A percentile compares a stretch with the other conserved stretches of the same genome.
Evolutionary conservation across 35 echinoderm and acorn worm genomes (phyloP).

Genomic region (Patiria miniata): DNA sequence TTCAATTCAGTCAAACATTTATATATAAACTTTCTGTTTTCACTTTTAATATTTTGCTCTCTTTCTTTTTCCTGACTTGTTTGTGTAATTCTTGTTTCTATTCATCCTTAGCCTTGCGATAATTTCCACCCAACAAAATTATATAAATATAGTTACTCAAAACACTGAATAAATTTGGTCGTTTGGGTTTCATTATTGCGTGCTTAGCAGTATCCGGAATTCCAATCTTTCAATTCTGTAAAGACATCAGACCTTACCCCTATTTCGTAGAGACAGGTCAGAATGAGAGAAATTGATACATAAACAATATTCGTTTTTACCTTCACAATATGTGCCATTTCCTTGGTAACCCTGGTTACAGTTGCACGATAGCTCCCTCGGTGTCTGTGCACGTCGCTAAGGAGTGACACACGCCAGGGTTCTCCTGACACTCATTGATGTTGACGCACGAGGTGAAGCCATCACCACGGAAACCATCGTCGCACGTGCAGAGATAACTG

Average conservation of each 20-base stretch:
- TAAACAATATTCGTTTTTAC: constrained; percentile 20
- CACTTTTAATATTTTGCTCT: too few species aligned
- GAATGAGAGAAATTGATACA: neutral
- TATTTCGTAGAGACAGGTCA: neutral
- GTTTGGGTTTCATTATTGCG: too few species aligned
- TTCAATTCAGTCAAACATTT: too few species aligned
- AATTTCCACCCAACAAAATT: too few species aligned
- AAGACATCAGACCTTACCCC: neutral
- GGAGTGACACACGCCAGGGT: constrained; percentile 48
- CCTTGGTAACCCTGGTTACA: constrained; percentile 65
- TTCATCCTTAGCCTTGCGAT: too few species aligned
- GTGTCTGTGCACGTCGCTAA: constrained; percentile 52
- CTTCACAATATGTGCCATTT: constrained; percentile 53
- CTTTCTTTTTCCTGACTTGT: too few species aligned
- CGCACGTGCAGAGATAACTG: constrained; percentile 60
- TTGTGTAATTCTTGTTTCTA: too few species aligned
- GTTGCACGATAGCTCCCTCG: constrained; percentile 61
- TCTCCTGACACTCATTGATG: constrained; percentile 69
- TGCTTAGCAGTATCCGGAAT: too few species aligned
- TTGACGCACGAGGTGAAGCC: constrained; percentile 52
- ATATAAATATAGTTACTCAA: too few species aligned
- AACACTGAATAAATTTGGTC: too few species aligned
- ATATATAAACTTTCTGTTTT: too few species aligned
- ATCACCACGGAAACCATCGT: constrained; percentile 66
- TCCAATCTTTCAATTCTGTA: neutral